Conservation (phyloP, 2,797 vertebrate species). For the Pteropus rufus region DNA sequence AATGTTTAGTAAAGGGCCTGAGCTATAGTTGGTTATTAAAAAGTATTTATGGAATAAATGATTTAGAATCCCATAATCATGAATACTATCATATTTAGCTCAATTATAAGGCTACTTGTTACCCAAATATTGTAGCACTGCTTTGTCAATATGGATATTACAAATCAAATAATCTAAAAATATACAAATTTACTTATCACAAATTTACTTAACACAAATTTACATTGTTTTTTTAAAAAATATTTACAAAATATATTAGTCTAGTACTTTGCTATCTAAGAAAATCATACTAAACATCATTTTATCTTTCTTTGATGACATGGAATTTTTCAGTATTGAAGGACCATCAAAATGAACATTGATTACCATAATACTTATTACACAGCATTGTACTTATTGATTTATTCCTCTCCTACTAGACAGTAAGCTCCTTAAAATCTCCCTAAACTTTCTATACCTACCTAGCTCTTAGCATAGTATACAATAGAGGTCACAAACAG, state of each 20-base stretch:
- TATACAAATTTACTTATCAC: neutral
- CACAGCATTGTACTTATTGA: neutral
- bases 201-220: neutral
- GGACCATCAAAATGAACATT: neutral
- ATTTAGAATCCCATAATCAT: neutral
- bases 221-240: neutral
- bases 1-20: neutral
- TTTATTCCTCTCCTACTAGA: neutral
- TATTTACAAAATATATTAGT: neutral
- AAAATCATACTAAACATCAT: neutral
- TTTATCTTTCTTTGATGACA: slow-evolving; percentile 8
- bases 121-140: neutral
- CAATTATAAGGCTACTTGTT: neutral
- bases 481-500: neutral
- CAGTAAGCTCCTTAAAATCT: neutral
- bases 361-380: neutral
- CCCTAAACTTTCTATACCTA: neutral
- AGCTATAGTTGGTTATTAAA: neutral
- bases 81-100: neutral
- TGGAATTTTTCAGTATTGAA: neutral
- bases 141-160: neutral
- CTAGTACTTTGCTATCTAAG: neutral
- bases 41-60: neutral
- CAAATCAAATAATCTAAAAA: slow-evolving; percentile 42
- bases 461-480: neutral